A percentile compares a stretch with the other conserved stretches of the same genome.
These are phyloP conservation scores for Tillus elongatus DNA, from an alignment of 2,888 invertebrate species.

Conservation along the genomic window DNA sequence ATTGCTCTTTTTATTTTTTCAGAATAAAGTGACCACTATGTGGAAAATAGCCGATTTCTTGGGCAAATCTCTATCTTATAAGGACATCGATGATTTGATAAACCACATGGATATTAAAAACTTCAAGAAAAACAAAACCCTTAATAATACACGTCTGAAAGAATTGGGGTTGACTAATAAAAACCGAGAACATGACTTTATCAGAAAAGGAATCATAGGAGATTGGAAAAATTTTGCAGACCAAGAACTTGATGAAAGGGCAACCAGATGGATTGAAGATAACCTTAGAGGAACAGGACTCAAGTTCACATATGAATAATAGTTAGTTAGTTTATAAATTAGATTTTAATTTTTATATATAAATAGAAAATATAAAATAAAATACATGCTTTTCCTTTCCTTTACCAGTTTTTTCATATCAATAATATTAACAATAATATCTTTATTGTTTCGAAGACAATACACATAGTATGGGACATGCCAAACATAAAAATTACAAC, in stretches of 20 bases:
- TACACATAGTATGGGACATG: too few relatives aligned
- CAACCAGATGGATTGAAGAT: conserved; percentile 9
- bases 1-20: too few relatives aligned
- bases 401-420: too few relatives aligned
- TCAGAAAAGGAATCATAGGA: conserved; percentile 10
- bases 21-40: too few relatives aligned
- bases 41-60: conserved; percentile 52
- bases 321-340: too few relatives aligned
- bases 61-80: conserved; percentile 46
- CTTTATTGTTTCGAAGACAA: too few relatives aligned
- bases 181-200: conserved; percentile 10
- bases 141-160: conserved; percentile 50
- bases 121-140: conserved; percentile 69
- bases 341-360: too few relatives aligned
- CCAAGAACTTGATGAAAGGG: conserved; percentile 6
- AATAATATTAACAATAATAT: too few relatives aligned
- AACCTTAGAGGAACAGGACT: conserved; percentile 4
- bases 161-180: conserved; percentile 8
- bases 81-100: conserved; percentile 51
- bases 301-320: too few relatives aligned
- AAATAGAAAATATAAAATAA: too few relatives aligned
- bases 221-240: conserved; percentile 9
- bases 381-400: too few relatives aligned
- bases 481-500: too few relatives aligned
- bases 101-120: conserved; percentile 67